Conservation (phyloP, 1,140 invertebrate species). For the Plutomurus gul region DNA sequence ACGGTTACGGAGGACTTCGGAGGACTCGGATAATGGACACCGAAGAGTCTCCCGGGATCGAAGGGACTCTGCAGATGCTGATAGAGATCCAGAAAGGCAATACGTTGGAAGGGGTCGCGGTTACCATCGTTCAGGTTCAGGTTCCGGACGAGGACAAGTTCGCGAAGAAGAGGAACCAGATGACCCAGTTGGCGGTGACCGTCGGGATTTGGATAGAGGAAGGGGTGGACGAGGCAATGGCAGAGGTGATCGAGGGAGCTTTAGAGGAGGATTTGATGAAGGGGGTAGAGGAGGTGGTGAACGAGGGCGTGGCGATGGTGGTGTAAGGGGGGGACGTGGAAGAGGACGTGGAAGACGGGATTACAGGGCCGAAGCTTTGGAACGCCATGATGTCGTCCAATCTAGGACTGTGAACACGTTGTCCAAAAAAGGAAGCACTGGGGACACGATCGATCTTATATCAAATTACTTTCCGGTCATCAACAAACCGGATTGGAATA, state of each 20-base stretch:
- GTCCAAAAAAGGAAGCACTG: conserved; percentile 19
- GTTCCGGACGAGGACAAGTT: too few relatives aligned
- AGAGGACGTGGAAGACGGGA: neutral
- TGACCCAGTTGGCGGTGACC: too few relatives aligned
- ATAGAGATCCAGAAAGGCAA: too few relatives aligned
- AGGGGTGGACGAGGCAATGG: neutral
- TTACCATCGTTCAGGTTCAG: too few relatives aligned
- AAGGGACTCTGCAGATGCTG: too few relatives aligned
- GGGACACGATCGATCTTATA: conserved; percentile 60
- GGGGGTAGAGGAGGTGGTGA: neutral
- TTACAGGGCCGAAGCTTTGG: neutral
- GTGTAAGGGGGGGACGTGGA: neutral
- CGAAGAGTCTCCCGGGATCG: too few relatives aligned
- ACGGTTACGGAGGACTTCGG: too few relatives aligned
- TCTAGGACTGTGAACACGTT: too few relatives aligned
- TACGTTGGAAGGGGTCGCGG: too few relatives aligned
- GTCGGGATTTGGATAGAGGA: neutral
- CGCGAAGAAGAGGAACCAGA: too few relatives aligned
- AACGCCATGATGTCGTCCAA: neutral
- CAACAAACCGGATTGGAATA: conserved; percentile 69
- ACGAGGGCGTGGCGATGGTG: neutral
- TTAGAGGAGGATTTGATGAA: neutral
- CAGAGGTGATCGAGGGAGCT: neutral
- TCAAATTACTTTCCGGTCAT: conserved; percentile 77
- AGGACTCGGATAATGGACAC: too few relatives aligned